phyloP scores from a whole-genome alignment of 2,113 vertebrate species.

The Rynchops niger region DNA sequence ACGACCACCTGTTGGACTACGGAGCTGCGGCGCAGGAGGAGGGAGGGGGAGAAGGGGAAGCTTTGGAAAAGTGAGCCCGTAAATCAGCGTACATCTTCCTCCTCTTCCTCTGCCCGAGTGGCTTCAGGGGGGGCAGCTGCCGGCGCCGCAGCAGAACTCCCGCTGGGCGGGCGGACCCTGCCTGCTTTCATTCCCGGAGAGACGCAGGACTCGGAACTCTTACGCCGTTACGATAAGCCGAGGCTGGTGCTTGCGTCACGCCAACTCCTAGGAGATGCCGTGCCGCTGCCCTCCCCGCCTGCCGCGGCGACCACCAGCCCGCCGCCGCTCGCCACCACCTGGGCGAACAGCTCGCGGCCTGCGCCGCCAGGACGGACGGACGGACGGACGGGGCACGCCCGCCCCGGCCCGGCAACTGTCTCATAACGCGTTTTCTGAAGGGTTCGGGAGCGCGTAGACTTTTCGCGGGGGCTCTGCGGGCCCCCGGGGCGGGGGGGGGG shows the following conservation, averaged over 20 bases:
- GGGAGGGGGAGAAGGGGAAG: neutral
- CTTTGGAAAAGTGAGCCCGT: neutral
- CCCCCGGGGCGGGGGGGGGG: too few species aligned
- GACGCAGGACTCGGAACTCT: neutral
- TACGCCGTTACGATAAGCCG: neutral
- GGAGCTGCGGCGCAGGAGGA: neutral
- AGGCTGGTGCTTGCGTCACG: neutral
- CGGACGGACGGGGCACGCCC: neutral
- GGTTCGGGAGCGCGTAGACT: rapidly evolving
- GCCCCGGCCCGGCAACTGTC: neutral
- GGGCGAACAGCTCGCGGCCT: neutral
- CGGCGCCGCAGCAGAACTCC: neutral
- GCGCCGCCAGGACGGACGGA: neutral
- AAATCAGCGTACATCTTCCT: rapidly evolving
- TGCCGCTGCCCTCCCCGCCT: neutral
- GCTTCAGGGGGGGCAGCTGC: neutral
- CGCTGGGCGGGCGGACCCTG: neutral
- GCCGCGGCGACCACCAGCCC: neutral
- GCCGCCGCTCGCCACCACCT: neutral
- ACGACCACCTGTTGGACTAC: neutral
- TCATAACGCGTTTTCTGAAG: rapidly evolving
- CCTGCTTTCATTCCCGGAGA: rapidly evolving
- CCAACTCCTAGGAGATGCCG: neutral
- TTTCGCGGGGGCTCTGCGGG: neutral
- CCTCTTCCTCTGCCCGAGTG: neutral